phyloP scores from a whole-genome alignment of 2,888 invertebrate genomes.

The Xestia sexstrigata region DNA sequence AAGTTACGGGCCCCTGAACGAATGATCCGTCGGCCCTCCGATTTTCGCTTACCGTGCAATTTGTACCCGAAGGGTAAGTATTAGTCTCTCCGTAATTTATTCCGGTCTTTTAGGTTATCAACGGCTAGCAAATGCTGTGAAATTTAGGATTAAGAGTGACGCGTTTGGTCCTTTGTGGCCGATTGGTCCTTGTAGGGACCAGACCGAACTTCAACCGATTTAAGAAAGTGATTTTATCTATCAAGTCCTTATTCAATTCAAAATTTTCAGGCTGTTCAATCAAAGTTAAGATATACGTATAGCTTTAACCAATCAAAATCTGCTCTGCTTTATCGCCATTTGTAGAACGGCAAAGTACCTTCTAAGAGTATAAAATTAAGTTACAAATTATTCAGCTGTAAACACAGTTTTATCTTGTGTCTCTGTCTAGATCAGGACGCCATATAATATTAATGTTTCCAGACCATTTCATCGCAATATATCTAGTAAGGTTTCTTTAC shows the following conservation, averaged over 20 bases:
- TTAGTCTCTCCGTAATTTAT: slow-evolving; percentile 43
- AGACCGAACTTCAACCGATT: not conserved
- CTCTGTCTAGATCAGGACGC: slow-evolving; percentile 3
- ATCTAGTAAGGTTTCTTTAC: slow-evolving; percentile 37
- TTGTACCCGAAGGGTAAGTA: slow-evolving; percentile 26
- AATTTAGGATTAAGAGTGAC: not conserved
- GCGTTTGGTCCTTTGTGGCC: not conserved
- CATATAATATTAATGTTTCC: slow-evolving; percentile 33
- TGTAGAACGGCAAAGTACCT: not conserved
- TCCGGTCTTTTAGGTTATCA: slow-evolving; percentile 19
- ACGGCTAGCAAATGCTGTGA: not conserved
- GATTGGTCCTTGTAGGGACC: not conserved
- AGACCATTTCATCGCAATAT: slow-evolving; percentile 6
- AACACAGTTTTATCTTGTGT: not conserved
- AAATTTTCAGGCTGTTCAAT: not conserved
- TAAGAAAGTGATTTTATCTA: not conserved
- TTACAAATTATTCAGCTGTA: not conserved
- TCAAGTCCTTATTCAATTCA: not conserved
- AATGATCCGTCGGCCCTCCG: slow-evolving; percentile 32
- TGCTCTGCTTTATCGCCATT: not conserved
- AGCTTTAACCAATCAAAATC: not conserved
- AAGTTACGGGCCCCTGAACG: slow-evolving; percentile 40
- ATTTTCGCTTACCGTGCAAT: slow-evolving; percentile 45
- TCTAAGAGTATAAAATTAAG: not conserved
- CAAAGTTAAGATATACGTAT: not conserved